These are phyloP conservation scores for Tadarida brasiliensis DNA, from an alignment of 2,797 vertebrate species.

Conservation along the genomic window DNA sequence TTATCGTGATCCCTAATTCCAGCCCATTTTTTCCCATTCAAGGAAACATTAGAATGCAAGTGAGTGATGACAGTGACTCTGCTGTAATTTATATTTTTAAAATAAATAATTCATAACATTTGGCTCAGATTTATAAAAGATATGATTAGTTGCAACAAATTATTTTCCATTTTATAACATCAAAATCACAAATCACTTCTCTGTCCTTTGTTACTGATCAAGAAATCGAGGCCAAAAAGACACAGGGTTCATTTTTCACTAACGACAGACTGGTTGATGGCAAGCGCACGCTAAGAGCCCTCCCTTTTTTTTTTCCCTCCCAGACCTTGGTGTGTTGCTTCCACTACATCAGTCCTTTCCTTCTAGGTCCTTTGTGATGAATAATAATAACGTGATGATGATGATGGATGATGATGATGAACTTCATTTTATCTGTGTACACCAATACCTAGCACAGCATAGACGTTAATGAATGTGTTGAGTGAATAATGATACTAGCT, in stretches of 20 bases:
- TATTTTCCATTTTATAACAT: conserved; percentile 7
- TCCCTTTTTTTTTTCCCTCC: background rate
- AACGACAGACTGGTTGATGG: background rate
- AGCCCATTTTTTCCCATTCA: background rate
- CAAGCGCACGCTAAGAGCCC: background rate
- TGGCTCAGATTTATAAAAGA: conserved; percentile 2
- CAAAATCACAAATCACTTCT: background rate
- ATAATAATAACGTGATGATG: background rate
- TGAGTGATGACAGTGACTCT: background rate
- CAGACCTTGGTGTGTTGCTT: background rate
- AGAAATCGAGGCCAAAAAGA: background rate
- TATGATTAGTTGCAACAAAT: background rate
- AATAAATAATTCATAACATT: conserved; percentile 23
- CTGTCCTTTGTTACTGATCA: background rate
- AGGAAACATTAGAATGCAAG: background rate
- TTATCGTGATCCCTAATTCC: background rate
- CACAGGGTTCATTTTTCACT: conserved; percentile 3
- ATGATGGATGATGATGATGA: background rate
- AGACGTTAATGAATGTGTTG: background rate
- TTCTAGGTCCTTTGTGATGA: background rate
- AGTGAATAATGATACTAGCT: background rate
- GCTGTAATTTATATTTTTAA: background rate
- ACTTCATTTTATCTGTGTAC: background rate
- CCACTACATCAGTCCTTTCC: background rate
- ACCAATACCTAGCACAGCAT: too few relatives aligned